These are phyloP conservation scores for Sabatieria punctata DNA, from an alignment of 2,888 invertebrate species.

Conservation along the genomic window DNA sequence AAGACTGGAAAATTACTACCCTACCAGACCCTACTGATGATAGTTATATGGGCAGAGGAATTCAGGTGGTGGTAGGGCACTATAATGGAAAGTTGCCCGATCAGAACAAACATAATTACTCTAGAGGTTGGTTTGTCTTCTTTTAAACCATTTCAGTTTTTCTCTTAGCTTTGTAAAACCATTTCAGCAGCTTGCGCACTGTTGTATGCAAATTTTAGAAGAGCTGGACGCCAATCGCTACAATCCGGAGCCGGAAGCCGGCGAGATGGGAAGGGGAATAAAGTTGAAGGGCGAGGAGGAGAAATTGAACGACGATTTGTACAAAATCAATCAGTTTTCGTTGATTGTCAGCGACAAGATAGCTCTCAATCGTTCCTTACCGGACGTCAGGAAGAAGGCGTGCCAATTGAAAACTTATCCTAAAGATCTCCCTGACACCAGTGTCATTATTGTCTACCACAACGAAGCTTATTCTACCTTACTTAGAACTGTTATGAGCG, in stretches of 20 bases:
- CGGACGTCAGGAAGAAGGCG: slow-evolving; percentile 17
- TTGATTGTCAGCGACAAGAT: slow-evolving; percentile 81
- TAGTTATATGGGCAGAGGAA: slow-evolving; percentile 12
- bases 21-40: slow-evolving; percentile 5
- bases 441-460: slow-evolving; percentile 88
- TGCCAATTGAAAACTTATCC: slow-evolving; percentile 38
- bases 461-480: slow-evolving; percentile 98
- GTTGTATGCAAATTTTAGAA: slow-evolving; percentile 16
- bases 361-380: slow-evolving; percentile 22
- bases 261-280: slow-evolving; percentile 81
- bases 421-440: slow-evolving; percentile 55
- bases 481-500: slow-evolving; percentile 85
- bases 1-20: too few relatives aligned
- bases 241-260: slow-evolving; percentile 39
- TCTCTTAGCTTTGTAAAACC: too few relatives aligned
- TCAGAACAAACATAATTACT: slow-evolving; percentile 22
- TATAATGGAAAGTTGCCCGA: slow-evolving; percentile 29
- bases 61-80: slow-evolving; percentile 29
- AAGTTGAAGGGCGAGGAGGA: slow-evolving; percentile 68
- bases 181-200: background rate
- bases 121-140: too few relatives aligned
- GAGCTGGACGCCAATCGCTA: slow-evolving; percentile 28
- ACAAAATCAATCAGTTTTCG: slow-evolving; percentile 97
- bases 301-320: slow-evolving; percentile 73
- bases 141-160: too few relatives aligned